These are phyloP conservation scores for Grapholita molesta DNA, from an alignment of 1,140 invertebrate genomes.

Conservation along the genomic window DNA sequence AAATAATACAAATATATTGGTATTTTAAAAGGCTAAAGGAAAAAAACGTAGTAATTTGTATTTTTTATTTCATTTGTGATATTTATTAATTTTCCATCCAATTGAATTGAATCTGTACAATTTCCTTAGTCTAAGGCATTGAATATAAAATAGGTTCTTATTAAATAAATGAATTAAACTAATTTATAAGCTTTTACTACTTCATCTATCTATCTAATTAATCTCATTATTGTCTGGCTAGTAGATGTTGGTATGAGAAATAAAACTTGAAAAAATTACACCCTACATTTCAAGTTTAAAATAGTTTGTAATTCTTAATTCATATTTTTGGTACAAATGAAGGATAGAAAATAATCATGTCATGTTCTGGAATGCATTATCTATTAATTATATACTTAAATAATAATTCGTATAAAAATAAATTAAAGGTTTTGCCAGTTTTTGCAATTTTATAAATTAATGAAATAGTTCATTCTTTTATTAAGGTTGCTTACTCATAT, in stretches of 20 bases:
- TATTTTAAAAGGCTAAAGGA: too few species aligned
- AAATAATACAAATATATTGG: too few species aligned
- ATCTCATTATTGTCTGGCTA: background rate
- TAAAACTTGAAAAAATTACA: too few species aligned
- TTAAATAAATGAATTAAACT: too few species aligned
- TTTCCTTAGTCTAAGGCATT: background rate
- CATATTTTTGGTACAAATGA: too few species aligned
- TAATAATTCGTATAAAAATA: too few species aligned
- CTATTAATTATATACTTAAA: too few species aligned
- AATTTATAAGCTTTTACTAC: constrained; percentile 3
- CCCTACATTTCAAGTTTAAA: too few species aligned
- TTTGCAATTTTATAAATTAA: background rate
- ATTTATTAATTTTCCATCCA: background rate
- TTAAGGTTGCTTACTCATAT: background rate
- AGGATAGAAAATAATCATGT: too few species aligned
- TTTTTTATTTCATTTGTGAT: background rate
- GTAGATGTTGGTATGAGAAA: background rate
- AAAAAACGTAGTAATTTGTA: background rate
- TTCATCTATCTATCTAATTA: background rate
- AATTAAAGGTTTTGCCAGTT: background rate
- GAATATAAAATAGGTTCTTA: background rate
- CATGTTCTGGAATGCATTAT: too few species aligned
- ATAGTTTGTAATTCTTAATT: too few species aligned
- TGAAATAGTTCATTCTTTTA: background rate
- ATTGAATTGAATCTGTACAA: too few species aligned